Evolutionary conservation across 2,888 invertebrate species (phyloP).

Genomic region (Lithophane socia): DNA sequence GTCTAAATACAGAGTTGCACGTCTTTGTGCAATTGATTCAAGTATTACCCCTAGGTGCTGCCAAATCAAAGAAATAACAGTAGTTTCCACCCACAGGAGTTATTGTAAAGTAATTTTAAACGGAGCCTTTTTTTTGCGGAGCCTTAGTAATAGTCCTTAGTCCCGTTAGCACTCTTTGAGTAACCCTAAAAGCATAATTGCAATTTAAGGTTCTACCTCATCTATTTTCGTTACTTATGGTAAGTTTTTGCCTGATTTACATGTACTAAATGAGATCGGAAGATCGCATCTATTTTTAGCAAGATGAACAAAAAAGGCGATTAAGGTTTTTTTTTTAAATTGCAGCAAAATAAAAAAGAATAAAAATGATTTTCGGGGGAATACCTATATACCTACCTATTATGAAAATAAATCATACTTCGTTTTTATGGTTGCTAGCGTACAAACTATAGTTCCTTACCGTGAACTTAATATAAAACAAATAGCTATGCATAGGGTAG

Average conservation of each 20-base stretch:
- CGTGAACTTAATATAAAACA: not conserved
- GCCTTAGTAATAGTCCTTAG: not conserved
- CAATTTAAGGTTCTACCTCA: not conserved
- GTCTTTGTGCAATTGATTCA: no score
- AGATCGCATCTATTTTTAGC: not conserved
- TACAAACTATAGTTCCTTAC: not conserved
- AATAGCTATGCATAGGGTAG: not conserved
- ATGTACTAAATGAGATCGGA: not conserved
- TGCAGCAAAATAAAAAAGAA: conserved; percentile 14
- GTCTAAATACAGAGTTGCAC: no score
- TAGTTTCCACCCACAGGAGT: not conserved
- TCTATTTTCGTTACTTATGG: not conserved
- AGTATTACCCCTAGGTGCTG: no score
- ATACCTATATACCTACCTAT: no score
- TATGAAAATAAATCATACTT: no score
- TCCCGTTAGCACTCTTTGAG: not conserved
- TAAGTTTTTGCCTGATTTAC: not conserved
- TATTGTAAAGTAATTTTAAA: no score
- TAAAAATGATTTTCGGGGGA: not conserved
- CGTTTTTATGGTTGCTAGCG: not conserved
- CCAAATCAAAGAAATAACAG: not conserved
- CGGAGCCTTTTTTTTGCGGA: not conserved
- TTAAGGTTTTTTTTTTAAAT: not conserved
- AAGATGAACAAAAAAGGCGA: not conserved
- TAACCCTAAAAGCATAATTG: not conserved